A percentile compares a stretch with the other conserved stretches of the same genome.
phyloP scores from a whole-genome alignment of 2,888 invertebrate species.

The Stegophylla sp. region DNA sequence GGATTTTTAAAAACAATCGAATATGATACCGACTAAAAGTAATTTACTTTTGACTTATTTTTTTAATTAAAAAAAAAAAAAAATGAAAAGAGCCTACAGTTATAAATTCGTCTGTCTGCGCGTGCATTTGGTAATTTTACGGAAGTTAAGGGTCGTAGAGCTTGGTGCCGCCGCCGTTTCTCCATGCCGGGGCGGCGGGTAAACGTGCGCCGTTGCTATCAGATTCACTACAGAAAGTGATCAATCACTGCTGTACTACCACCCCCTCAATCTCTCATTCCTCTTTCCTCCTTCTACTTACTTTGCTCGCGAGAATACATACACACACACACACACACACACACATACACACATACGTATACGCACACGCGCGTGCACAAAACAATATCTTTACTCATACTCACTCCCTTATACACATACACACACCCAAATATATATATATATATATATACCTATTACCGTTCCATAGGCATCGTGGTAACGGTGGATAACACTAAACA shows the following conservation, averaged over 20 bases:
- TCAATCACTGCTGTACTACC: constrained; percentile 43
- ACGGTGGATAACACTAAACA: constrained; percentile 21
- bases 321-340: background rate
- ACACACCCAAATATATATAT: background rate
- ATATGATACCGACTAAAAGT: background rate
- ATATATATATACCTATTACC: constrained; percentile 31
- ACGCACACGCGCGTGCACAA: background rate
- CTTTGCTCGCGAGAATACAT: background rate
- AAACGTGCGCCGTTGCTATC: constrained; percentile 60
- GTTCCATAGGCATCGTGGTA: constrained; percentile 8
- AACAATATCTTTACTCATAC: constrained; percentile 47
- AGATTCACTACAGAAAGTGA: constrained; percentile 60
- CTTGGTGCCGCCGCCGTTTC: constrained; percentile 22
- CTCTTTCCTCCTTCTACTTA: constrained; percentile 30
- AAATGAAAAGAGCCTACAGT: constrained; percentile 35
- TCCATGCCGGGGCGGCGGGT: constrained; percentile 36
- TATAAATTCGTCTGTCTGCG: constrained; percentile 49
- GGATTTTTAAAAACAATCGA: too few relatives aligned
- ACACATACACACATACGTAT: background rate
- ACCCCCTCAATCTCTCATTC: constrained; percentile 47
- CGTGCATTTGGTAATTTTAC: constrained; percentile 53
- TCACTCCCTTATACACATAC: background rate
- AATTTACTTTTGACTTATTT: background rate
- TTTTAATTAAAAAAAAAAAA: constrained; percentile 37
- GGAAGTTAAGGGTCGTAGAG: constrained; percentile 48